These are phyloP conservation scores for Thecophora atra DNA, from an alignment of 2,888 invertebrate species.

Conservation along the genomic window DNA sequence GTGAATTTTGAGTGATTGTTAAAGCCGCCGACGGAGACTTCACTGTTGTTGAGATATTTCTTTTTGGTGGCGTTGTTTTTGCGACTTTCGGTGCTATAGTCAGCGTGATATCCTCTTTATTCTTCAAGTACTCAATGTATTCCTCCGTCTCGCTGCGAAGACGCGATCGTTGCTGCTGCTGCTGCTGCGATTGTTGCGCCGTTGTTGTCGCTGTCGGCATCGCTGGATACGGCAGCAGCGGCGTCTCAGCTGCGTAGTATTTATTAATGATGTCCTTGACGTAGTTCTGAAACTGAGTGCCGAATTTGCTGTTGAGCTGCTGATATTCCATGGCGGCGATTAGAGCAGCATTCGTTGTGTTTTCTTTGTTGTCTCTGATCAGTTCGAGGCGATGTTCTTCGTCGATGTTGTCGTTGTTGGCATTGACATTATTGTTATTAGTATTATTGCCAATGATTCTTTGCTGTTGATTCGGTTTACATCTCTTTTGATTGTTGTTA, in stretches of 20 bases:
- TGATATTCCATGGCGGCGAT: constrained; percentile 64
- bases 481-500: constrained; percentile 38
- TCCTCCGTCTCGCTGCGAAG: constrained; percentile 63
- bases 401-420: constrained; percentile 43
- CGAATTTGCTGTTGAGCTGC: constrained; percentile 64
- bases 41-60: neutral
- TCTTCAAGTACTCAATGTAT: constrained; percentile 65
- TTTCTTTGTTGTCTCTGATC: constrained; percentile 45
- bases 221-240: constrained; percentile 48
- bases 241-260: constrained; percentile 64
- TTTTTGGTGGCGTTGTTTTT: neutral
- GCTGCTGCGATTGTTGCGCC: constrained; percentile 41
- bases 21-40: constrained; percentile 26
- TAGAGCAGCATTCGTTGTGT: constrained; percentile 52
- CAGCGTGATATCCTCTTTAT: constrained; percentile 65
- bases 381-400: constrained; percentile 57
- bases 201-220: constrained; percentile 54
- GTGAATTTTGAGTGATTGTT: constrained; percentile 8
- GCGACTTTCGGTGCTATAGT: constrained; percentile 60
- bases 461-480: constrained; percentile 41
- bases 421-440: constrained; percentile 39
- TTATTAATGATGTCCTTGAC: constrained; percentile 65
- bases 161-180: constrained; percentile 49
- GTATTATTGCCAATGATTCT: constrained; percentile 39
- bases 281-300: constrained; percentile 65